Evolutionary conservation across 1,140 invertebrate genomes (phyloP).

Genomic region (Aethina tumida): DNA sequence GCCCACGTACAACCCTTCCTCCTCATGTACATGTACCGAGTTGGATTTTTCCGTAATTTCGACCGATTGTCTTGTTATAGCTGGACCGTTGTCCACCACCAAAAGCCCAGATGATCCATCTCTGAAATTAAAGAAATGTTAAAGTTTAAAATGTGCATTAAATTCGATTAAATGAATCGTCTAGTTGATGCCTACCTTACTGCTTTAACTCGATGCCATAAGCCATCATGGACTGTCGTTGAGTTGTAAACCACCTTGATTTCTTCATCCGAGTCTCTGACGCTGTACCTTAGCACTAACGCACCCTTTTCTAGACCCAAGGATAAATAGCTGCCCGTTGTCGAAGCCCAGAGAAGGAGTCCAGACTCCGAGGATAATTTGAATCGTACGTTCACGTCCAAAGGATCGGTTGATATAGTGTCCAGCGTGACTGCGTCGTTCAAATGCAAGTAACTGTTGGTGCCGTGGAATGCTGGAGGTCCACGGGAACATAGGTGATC

Average conservation of each 20-base stretch:
- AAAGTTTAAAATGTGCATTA: constrained; percentile 3
- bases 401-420: constrained; percentile 65
- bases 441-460: constrained; percentile 60
- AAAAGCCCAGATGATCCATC: constrained; percentile 77
- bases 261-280: constrained; percentile 59
- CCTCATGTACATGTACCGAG: constrained; percentile 66
- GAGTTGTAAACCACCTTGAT: constrained; percentile 73
- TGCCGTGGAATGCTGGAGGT: constrained; percentile 39
- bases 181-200: constrained; percentile 70
- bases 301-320: constrained; percentile 70
- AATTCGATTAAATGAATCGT: constrained; percentile 1
- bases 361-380: constrained; percentile 57
- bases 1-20: constrained; percentile 69
- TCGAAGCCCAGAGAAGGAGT: constrained; percentile 84
- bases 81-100: constrained; percentile 73
- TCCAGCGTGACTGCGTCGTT: constrained; percentile 52
- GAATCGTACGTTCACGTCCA: constrained; percentile 73
- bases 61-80: constrained; percentile 66
- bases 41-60: constrained; percentile 77
- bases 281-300: constrained; percentile 57
- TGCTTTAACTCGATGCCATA: constrained; percentile 83
- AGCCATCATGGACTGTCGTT: constrained; percentile 80
- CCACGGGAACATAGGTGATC: constrained; percentile 32
- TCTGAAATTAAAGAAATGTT: constrained; percentile 41
- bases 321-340: constrained; percentile 66